Evolutionary conservation across 2,113 vertebrate genomes (phyloP), one percentile per base, ranked within the genome.

Genomic region (Sturnira hondurensis): DNA sequence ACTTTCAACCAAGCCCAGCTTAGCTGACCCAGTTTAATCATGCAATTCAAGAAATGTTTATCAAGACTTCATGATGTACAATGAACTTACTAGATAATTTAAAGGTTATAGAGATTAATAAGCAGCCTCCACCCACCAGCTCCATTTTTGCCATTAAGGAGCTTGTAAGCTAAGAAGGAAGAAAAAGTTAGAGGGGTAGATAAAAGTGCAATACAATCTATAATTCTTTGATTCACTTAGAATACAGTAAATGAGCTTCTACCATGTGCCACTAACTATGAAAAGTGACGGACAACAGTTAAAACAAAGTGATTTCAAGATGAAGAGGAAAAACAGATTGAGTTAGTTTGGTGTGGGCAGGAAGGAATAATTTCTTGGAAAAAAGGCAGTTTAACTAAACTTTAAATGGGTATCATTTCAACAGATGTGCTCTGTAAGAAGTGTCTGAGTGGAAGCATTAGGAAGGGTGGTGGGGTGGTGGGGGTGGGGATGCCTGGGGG

Each of bases 41-140:
- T 82, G 93, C 43, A 91, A 61, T 94, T 96, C 89, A 96, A 89
- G 86, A 97, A 96, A 91, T 94, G 89, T 65, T 96, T 97, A 97
- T 92, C 86, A 96, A 95, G 22, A 12, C 28, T 93, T 83, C 43
- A 71, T 82, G 89, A 93, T 83, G 43, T 94, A 50, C 74, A 96
- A 38, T 58, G 52, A 96, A 78, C 70, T 63, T 96, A 67, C 86
- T 91, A 89, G 84, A 58, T 96, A 95, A 94, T 82, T 68, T 43
- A 83, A 92, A 96, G 68, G 47, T 58, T 96, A 89, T 71, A 92
- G 74, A 89, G 86, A 96, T 95, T 92, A 89, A 63, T 91, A 95
- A 94, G 67, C 24, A 89, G 33, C 52, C 28, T 89, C 63, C 28
- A 95, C 56, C 68, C 70, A 89, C n/a, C 13, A 81, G 56, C 12